phyloP scores from a whole-genome alignment of 2,797 vertebrate species.

The Eulemur mongoz region DNA sequence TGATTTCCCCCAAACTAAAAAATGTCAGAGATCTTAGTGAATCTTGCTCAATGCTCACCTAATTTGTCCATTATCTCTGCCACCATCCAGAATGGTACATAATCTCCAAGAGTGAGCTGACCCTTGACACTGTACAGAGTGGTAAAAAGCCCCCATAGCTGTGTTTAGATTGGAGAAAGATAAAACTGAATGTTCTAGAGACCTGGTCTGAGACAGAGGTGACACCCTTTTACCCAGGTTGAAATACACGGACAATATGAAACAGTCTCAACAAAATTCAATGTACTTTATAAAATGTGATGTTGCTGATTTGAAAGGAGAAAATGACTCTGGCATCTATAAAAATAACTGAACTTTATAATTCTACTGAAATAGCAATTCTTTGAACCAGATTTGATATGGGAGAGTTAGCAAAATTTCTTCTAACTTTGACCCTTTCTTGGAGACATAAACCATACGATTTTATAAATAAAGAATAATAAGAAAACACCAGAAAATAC shows the following conservation, averaged over 20 bases:
- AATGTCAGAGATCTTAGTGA: not conserved
- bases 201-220: not conserved
- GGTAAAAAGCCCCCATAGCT: not conserved
- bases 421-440: not conserved
- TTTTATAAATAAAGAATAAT: constrained; percentile 18
- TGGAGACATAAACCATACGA: not conserved
- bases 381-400: not conserved
- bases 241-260: not conserved
- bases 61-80: not conserved
- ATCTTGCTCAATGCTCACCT: not conserved
- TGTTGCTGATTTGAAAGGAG: not conserved
- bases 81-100: not conserved
- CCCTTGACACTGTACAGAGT: not conserved
- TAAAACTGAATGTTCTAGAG: not conserved
- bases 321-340: not conserved
- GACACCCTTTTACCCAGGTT: not conserved
- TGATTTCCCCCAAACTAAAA: not conserved
- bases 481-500: not conserved
- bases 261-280: not conserved
- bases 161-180: not conserved
- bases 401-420: not conserved
- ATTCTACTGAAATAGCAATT: not conserved
- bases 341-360: not conserved
- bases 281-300: not conserved
- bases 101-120: not conserved